Percentiles rank a stretch among this genome's conserved stretches.
These are phyloP conservation scores for Calcarius lapponicus DNA, from an alignment of 2,797 vertebrate species.

Conservation along the genomic window DNA sequence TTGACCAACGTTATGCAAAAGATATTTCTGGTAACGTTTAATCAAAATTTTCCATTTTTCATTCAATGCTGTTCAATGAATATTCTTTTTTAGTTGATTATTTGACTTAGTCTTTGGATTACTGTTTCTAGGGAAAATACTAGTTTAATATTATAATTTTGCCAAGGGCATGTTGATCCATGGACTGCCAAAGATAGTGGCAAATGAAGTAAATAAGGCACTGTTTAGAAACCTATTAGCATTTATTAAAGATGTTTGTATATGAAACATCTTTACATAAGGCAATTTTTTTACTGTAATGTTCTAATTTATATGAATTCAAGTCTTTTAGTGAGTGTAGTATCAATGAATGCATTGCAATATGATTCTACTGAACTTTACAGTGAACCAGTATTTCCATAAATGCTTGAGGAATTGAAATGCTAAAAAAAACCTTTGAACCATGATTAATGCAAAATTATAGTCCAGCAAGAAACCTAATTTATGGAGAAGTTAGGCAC, in stretches of 20 bases:
- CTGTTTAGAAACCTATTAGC: background rate
- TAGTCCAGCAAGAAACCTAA: background rate
- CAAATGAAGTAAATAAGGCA: background rate
- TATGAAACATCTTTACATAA: background rate
- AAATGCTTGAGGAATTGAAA: background rate
- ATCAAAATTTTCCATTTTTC: background rate
- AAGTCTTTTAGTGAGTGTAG: background rate
- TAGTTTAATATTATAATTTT: background rate
- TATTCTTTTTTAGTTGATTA: background rate
- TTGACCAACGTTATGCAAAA: background rate
- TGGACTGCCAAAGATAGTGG: background rate
- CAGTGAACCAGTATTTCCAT: background rate
- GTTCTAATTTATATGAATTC: background rate
- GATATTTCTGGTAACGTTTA: background rate
- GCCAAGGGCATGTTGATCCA: background rate
- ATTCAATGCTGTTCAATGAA: background rate
- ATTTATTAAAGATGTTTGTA: background rate
- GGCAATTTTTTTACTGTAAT: background rate
- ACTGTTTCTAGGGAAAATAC: background rate
- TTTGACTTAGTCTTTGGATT: background rate
- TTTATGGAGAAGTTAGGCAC: background rate
- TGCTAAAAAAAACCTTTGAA: background rate
- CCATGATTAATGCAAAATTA: background rate
- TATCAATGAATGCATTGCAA: background rate
- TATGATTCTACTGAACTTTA: constrained; percentile 11